A percentile compares a stretch with the other conserved stretches of the same genome.
phyloP scores from a whole-genome alignment of 2,113 vertebrate species.

The Gopherus evgoodei region DNA sequence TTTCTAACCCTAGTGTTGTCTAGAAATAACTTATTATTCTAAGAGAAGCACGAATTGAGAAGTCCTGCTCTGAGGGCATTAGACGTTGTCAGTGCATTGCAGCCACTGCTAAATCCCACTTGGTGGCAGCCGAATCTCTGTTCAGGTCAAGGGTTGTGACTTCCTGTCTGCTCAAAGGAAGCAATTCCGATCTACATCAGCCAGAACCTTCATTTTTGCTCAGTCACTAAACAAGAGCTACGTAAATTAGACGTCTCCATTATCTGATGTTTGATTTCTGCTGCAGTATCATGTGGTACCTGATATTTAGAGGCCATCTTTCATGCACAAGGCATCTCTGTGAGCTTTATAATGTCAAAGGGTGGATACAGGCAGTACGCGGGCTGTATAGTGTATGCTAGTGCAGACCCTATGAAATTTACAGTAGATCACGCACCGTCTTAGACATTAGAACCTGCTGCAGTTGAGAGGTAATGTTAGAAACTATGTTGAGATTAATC shows the following conservation, averaged over 20 bases:
- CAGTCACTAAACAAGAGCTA: neutral
- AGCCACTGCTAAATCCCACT: neutral
- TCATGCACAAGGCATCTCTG: neutral
- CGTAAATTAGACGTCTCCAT: neutral
- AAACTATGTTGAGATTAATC: neutral
- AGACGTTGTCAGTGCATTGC: neutral
- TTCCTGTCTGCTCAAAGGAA: constrained; percentile 47
- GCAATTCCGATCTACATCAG: neutral
- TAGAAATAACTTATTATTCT: neutral
- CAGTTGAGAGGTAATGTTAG: neutral
- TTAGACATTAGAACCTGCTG: neutral
- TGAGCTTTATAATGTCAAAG: neutral
- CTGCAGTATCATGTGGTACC: neutral
- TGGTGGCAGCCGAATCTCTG: neutral
- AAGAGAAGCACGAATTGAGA: neutral
- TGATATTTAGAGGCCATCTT: neutral
- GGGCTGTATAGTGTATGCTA: neutral
- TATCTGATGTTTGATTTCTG: neutral
- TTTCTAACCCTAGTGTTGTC: neutral
- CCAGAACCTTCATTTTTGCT: neutral
- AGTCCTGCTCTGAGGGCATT: neutral
- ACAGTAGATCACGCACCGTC: neutral
- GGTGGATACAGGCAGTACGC: neutral
- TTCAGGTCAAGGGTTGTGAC: neutral
- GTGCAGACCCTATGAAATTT: neutral